Evolutionary conservation across 1,140 invertebrate species (phyloP).

Genomic region (Trachelipus rathkii): DNA sequence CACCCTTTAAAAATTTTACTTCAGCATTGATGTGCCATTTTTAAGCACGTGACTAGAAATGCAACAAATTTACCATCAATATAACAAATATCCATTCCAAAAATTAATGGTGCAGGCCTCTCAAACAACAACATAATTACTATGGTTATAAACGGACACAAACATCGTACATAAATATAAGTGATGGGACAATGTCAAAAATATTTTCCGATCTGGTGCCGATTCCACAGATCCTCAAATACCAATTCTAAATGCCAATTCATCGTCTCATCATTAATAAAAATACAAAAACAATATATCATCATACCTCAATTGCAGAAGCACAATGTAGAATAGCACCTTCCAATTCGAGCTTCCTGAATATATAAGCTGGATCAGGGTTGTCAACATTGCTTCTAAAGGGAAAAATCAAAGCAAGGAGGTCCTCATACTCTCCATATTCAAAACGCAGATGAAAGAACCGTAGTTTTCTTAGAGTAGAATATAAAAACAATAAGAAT

Average conservation of each 20-base stretch:
- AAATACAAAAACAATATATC: neutral
- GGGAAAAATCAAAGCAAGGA: slow-evolving; percentile 20
- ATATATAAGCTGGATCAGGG: slow-evolving; percentile 26
- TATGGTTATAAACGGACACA: too few species aligned
- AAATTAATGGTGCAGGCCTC: too few species aligned
- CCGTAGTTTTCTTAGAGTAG: neutral
- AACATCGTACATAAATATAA: too few species aligned
- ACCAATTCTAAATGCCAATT: too few species aligned
- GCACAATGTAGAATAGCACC: slow-evolving; percentile 26
- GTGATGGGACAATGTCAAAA: neutral
- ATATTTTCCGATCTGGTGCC: neutral
- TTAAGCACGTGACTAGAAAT: neutral
- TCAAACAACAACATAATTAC: too few species aligned
- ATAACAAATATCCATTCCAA: neutral
- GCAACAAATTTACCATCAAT: neutral
- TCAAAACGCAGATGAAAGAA: slow-evolving; percentile 29
- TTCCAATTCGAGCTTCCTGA: slow-evolving; percentile 23
- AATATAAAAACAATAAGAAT: slow-evolving; percentile 10
- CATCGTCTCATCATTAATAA: too few species aligned
- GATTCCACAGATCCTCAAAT: neutral
- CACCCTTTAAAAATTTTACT: too few species aligned
- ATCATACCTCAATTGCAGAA: slow-evolving; percentile 24
- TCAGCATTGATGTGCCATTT: neutral
- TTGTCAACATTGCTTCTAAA: slow-evolving; percentile 21
- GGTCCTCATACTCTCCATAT: slow-evolving; percentile 19